Base-by-base conservation (phyloP, 1,140 invertebrate species). In the Drosophila guanche region DNA sequence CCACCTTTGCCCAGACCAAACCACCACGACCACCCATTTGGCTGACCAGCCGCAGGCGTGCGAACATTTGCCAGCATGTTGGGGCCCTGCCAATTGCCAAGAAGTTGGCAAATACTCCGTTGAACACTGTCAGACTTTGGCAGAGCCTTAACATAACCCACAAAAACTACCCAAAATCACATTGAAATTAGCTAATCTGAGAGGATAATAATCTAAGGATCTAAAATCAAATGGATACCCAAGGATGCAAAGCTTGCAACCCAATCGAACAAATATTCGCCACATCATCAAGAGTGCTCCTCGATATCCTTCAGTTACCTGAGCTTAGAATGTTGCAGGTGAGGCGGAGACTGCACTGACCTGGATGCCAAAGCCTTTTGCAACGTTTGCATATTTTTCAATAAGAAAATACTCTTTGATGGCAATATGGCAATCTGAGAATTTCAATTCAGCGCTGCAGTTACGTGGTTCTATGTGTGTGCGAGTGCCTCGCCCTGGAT, bases 371-470 rank as follows among this genome's bases (percentile, higher is more conserved):
- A 27, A 27, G 25, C 25, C 6, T 27, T 6, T 29, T 52, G 78
- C 78, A 63, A n/a, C 58, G 79, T 77, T 67, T 81, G 79, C 79
- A 83, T 84, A 84, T 79, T 70, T 83, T 79, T 59, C 79, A 84
- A 79, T 83, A 75, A 66, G 47, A 84, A 69, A 66, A 78, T 83
- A 78, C 56, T 33, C 60, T 71, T 23, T 57, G 59, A 50, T 71
- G 65, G 65, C 65, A 80, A 73, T 48, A 54, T 57, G 69, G 52
- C 47, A 53, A 74, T 66, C 47, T 20, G 54, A 56, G 63, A 62
- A 58, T 46, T 33, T 58, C 55, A 10, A 10, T 33, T 8, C 3
- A 33, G 8, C 29, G 29, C 29, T 33, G 29, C 29, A 33, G 29
- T 8, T 8, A 22, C 22, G 2, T 37, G 16, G 16, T 20, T 20